Evolutionary conservation across 2,797 vertebrate genomes (phyloP).

Genomic region (Pseudochirops cupreus): DNA sequence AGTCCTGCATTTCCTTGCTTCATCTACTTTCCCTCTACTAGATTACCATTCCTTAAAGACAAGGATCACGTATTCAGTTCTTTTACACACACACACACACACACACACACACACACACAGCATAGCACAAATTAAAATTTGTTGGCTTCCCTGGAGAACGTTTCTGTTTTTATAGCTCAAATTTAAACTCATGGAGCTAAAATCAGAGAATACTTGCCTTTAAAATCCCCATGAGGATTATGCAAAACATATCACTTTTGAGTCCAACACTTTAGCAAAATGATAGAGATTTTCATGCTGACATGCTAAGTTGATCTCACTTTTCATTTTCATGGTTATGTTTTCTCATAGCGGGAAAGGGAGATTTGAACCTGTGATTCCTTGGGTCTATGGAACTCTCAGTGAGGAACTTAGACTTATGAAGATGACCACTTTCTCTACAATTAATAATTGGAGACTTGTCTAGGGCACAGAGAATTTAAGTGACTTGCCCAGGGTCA

Average conservation of each 20-base stretch:
- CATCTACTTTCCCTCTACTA: background rate
- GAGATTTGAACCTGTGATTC: background rate
- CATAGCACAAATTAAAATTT: background rate
- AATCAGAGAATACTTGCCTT: background rate
- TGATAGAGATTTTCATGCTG: background rate
- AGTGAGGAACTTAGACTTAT: background rate
- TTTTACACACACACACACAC: background rate
- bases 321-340: background rate
- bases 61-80: too few relatives aligned
- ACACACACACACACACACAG: too few relatives aligned
- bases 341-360: background rate
- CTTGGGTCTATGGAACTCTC: background rate
- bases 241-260: background rate
- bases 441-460: background rate
- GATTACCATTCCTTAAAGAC: background rate
- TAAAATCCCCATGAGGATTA: conserved; percentile 13
- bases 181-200: background rate
- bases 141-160: background rate
- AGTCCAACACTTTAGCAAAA: background rate
- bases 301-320: conserved; percentile 15
- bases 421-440: background rate
- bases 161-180: conserved; percentile 18
- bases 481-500: background rate
- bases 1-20: background rate
- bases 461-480: background rate